Percentiles rank a stretch among this genome's conserved stretches.
Evolutionary conservation across 2,797 vertebrate genomes (phyloP).

Genomic region (Spondyliosoma cantharus): DNA sequence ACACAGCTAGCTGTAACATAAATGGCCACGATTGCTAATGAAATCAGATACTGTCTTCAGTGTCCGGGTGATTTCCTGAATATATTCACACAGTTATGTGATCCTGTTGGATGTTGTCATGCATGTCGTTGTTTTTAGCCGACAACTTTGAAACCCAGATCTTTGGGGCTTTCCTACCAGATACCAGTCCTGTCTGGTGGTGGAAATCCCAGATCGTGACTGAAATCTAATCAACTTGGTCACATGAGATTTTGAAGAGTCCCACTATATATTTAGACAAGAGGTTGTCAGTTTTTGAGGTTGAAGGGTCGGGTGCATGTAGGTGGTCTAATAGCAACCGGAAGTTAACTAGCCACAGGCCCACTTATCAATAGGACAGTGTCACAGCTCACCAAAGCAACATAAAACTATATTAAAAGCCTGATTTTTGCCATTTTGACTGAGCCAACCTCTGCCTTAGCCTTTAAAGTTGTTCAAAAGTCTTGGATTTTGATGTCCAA

Average conservation of each 20-base stretch:
- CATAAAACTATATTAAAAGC: not conserved
- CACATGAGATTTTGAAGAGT: not conserved
- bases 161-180: conserved; percentile 32
- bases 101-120: conserved; percentile 16
- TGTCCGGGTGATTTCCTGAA: not conserved
- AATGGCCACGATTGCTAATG: not conserved
- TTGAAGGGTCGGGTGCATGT: not conserved
- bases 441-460: accelerated
- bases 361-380: not conserved
- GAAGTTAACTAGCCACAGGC: not conserved
- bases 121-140: not conserved
- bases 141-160: not conserved
- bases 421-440: not conserved
- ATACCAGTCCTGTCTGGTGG: not conserved
- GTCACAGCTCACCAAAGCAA: not conserved
- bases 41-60: not conserved
- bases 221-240: conserved; percentile 1
- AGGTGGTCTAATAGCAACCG: not conserved
- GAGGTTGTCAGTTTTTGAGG: not conserved
- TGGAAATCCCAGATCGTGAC: conserved; percentile 17
- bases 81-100: not conserved
- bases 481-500: conserved; percentile 8
- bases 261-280: not conserved
- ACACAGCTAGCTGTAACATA: not conserved
- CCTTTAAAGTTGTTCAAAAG: not conserved